These are phyloP conservation scores for Neolamprologus caudopunctatus DNA, from an alignment of 2,113 vertebrate genomes.

Conservation along the genomic window DNA sequence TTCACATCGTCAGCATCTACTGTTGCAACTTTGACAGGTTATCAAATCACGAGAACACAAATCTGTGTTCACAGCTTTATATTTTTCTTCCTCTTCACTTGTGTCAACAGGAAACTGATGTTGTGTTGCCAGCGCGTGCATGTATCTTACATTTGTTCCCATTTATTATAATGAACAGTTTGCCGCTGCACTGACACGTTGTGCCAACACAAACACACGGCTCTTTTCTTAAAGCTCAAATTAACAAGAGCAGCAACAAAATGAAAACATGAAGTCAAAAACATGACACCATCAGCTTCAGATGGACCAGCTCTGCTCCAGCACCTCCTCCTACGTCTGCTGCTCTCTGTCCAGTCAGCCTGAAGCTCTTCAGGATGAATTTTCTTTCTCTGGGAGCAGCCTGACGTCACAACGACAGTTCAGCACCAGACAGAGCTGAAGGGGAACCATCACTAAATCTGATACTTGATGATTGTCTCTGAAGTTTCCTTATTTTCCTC, in stretches of 20 bases:
- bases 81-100: neutral
- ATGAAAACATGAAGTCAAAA: neutral
- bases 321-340: neutral
- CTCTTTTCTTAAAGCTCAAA: neutral
- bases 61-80: neutral
- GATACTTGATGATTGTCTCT: neutral
- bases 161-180: neutral
- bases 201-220: neutral
- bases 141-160: neutral
- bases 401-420: neutral
- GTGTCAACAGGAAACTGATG: neutral
- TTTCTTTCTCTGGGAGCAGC: neutral
- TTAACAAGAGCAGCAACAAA: neutral
- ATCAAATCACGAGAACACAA: neutral
- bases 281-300: fast-evolving
- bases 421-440: neutral
- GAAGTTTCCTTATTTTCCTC: neutral
- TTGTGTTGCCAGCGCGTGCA: neutral
- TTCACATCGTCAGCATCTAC: neutral
- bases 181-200: fast-evolving
- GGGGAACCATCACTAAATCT: neutral
- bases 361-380: neutral
- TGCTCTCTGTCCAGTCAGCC: neutral
- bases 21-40: neutral
- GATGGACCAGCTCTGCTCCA: neutral